Conservation (phyloP, 1,140 invertebrate species). For the Lethrus apterus region DNA sequence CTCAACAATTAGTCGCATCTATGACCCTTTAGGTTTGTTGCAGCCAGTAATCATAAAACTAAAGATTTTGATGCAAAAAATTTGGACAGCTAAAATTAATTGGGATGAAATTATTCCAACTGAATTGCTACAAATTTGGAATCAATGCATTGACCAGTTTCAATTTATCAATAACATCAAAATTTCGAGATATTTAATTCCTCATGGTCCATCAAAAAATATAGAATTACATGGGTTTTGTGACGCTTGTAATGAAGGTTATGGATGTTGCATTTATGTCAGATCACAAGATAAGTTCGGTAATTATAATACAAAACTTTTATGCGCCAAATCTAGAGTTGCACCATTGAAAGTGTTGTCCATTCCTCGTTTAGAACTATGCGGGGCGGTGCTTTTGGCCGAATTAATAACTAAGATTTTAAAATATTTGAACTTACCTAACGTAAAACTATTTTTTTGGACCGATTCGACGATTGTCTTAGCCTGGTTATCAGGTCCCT, state of each 20-base stretch:
- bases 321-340: constrained; percentile 39
- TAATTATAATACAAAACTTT: constrained; percentile 8
- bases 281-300: too few species aligned
- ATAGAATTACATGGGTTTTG: constrained; percentile 30
- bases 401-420: constrained; percentile 11
- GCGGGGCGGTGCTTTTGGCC: constrained; percentile 20
- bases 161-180: neutral
- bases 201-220: neutral
- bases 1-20: neutral
- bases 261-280: constrained; percentile 36
- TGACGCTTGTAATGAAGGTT: constrained; percentile 37
- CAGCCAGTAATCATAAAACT: neutral
- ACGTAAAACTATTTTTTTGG: constrained; percentile 5
- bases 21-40: constrained; percentile 3
- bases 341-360: constrained; percentile 35
- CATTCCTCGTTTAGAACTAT: constrained; percentile 26
- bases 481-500: constrained; percentile 21
- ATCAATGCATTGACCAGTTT: neutral
- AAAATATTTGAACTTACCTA: neutral
- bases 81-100: neutral
- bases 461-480: constrained; percentile 2
- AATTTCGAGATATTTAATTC: neutral
- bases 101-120: neutral
- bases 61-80: constrained; percentile 3
- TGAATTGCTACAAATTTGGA: neutral